These are phyloP conservation scores for Chondrilla cf. caribensis DNA, from an alignment of 37 sponge, comb jelly and placozoan genomes.

Conservation along the genomic window DNA sequence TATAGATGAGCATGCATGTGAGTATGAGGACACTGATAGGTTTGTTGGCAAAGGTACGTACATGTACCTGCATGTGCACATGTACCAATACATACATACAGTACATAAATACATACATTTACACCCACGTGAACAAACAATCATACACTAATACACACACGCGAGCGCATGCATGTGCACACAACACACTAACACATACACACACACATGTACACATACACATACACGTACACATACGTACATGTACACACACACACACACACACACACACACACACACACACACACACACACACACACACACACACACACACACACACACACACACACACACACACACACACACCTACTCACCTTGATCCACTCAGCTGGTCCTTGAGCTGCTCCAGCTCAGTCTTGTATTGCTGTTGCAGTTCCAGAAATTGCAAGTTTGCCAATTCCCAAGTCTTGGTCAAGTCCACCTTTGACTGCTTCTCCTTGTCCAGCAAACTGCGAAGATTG, in stretches of 20 bases:
- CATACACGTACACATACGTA: background rate
- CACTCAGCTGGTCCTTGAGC: constrained; percentile 34
- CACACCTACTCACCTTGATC: background rate
- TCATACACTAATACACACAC: too few relatives aligned
- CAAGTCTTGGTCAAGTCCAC: constrained; percentile 48
- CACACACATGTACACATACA: background rate
- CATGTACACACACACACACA: background rate
- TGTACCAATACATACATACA: too few relatives aligned
- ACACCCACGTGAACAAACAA: too few relatives aligned
- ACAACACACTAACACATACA: background rate
- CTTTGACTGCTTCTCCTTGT: background rate
- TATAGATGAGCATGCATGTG: too few relatives aligned
- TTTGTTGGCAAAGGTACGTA: too few relatives aligned
- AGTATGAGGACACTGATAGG: too few relatives aligned
- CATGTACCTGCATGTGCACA: too few relatives aligned
- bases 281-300: too few relatives aligned
- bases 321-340: background rate
- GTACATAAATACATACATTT: too few relatives aligned
- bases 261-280: too few relatives aligned
- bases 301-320: background rate
- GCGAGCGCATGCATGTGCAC: too few relatives aligned
- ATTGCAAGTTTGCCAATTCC: constrained; percentile 65
- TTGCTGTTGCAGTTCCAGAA: constrained; percentile 53
- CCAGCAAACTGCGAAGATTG: background rate
- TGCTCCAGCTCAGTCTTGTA: constrained; percentile 43